Evolutionary conservation across 1,140 invertebrate species (phyloP), one percentile per base, ranked within the genome.

Genomic region (Papilio polyxenes): DNA sequence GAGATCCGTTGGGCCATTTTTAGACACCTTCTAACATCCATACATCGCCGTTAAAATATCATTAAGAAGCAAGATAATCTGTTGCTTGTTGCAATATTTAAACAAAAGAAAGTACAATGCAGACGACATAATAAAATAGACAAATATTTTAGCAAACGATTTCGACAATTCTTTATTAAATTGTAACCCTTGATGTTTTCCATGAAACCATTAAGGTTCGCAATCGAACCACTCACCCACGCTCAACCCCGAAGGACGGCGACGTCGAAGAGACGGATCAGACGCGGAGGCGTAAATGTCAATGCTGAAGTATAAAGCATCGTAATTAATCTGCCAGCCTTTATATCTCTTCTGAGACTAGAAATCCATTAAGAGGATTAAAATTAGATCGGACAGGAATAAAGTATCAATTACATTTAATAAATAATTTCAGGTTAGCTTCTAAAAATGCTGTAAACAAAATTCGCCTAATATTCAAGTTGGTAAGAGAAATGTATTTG

Each of bases 301-400:
- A 69, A 37, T 69, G 65, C 23, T 31, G 2, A 10, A 37, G 65
- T 69, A 69, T 69, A 69, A 37, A 69, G 65, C 65, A 69, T 69
- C 65, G 31, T 37, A 69, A 69, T 69, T 69, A 69, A 69, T 69
- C 65, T 69, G 10, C 65, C 31, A 31, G 65, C 65, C 65, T 69
- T 69, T 37, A 62, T 20, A 69, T 69, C 23, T 69, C 65, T 31
- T 4, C 3, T 37, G 23, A 31, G 65, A 37, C 65, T 31, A 15
- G 31, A 31, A 69, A 69, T 37, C 65, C 31, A 37, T 31, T 69
- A 15, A 69, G 31, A 4, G 11, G 65, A 69, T 69, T 69, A 37
- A 69, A 69, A 69, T 69, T 65, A 23, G 23, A 23, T 65, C 62
- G 62, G 23, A 69, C 65, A 69, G 3, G n/a, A 20, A 62, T 20